Percentiles rank a stretch among this genome's conserved stretches.
Conservation (phyloP, 2,888 invertebrate species). For the Lithosia quadra region DNA sequence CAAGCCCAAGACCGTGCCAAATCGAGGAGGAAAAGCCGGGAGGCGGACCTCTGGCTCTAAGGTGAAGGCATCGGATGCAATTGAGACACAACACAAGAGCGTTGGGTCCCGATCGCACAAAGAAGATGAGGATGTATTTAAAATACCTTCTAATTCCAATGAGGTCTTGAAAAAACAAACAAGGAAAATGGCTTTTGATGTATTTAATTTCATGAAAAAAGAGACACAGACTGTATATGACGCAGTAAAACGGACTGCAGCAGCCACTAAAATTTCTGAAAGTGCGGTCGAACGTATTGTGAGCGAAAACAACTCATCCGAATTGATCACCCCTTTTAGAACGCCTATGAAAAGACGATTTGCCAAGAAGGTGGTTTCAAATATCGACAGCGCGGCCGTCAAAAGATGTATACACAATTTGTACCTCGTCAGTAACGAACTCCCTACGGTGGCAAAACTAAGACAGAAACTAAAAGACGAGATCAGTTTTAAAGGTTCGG, state of each 20-base stretch:
- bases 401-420: conserved; percentile 3
- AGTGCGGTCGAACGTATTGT: neutral
- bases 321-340: neutral
- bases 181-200: neutral
- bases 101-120: too few relatives aligned
- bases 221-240: neutral
- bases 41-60: too few relatives aligned
- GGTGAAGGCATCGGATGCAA: too few relatives aligned
- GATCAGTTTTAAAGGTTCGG: conserved; percentile 5
- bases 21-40: too few relatives aligned
- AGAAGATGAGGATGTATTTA: neutral
- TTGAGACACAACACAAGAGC: too few relatives aligned
- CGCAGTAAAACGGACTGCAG: neutral
- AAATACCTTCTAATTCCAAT: neutral
- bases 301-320: neutral
- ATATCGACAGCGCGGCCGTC: neutral
- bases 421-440: neutral
- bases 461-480: neutral
- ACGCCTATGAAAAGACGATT: neutral
- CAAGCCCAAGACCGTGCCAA: too few relatives aligned
- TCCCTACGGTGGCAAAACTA: neutral
- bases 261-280: neutral
- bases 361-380: neutral
- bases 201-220: neutral
- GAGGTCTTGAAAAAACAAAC: neutral